Evolutionary conservation across 1,140 invertebrate species (phyloP).

Genomic region (Nixonia krombeini): DNA sequence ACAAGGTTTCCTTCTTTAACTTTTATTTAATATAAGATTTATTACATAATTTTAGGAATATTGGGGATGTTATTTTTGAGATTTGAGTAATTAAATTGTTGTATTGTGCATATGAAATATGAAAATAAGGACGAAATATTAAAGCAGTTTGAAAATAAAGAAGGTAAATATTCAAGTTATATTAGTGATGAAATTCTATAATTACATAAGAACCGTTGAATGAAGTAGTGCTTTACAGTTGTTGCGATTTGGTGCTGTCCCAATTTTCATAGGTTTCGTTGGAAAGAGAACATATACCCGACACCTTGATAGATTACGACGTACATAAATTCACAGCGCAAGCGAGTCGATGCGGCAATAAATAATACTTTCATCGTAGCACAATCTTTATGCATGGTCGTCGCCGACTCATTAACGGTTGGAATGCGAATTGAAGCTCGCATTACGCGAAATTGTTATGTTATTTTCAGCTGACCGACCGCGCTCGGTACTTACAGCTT

Average conservation of each 20-base stretch:
- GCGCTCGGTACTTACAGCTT: constrained; percentile 11
- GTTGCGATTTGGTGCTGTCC: neutral
- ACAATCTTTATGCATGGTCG: constrained; percentile 37
- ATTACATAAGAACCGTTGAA: no score
- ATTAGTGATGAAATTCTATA: no score
- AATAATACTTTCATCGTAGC: constrained; percentile 47
- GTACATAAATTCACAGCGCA: constrained; percentile 24
- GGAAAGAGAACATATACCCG: constrained; percentile 23
- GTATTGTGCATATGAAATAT: no score
- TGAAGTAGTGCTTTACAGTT: no score
- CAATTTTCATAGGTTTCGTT: constrained; percentile 1
- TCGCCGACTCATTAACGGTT: constrained; percentile 46
- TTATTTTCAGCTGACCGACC: constrained; percentile 32
- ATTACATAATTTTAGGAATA: no score
- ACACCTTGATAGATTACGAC: neutral
- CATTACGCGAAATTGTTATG: constrained; percentile 46
- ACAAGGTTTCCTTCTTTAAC: no score
- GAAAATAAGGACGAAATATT: no score
- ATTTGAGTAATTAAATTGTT: no score
- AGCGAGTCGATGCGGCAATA: constrained; percentile 24
- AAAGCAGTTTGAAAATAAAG: no score
- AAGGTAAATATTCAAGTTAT: no score
- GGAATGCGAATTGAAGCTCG: constrained; percentile 49
- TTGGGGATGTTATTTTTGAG: no score
- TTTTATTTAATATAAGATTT: no score